Conservation (phyloP, 2,797 vertebrate genomes). For the Salarias fasciatus region DNA sequence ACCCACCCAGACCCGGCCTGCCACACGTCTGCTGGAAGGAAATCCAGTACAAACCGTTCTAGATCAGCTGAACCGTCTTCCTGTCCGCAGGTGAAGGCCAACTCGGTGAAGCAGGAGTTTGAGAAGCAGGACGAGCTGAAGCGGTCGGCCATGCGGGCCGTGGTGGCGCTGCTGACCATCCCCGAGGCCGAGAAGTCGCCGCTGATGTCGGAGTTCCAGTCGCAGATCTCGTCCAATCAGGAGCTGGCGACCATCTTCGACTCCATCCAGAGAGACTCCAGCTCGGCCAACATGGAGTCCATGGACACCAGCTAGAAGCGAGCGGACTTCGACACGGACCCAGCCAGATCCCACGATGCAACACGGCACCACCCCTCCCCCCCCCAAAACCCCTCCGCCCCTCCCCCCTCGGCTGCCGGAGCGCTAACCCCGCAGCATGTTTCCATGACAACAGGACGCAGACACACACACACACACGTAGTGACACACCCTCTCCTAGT, state of each 20-base stretch:
- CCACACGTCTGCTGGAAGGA: too few relatives aligned
- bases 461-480: slow-evolving; percentile 41
- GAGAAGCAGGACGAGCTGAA: slow-evolving; percentile 99
- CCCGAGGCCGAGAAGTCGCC: slow-evolving; percentile 98
- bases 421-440: slow-evolving; percentile 71
- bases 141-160: slow-evolving; percentile 96
- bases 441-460: slow-evolving; percentile 70
- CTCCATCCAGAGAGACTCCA: slow-evolving; percentile 99
- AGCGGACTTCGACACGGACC: slow-evolving; percentile 57
- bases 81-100: slow-evolving; percentile 93
- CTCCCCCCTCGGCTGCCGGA: slow-evolving; percentile 65
- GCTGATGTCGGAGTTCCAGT: slow-evolving; percentile 98
- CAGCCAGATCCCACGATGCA: slow-evolving; percentile 58
- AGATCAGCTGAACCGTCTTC: too few relatives aligned
- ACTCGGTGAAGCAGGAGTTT: slow-evolving; percentile 99
- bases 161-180: slow-evolving; percentile 96
- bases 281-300: slow-evolving; percentile 97
- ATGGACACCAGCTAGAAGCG: slow-evolving; percentile 96
- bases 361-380: slow-evolving; percentile 56
- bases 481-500: slow-evolving; percentile 71
- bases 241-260: slow-evolving; percentile 99
- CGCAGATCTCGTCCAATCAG: slow-evolving; percentile 98
- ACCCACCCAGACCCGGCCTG: too few relatives aligned
- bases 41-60: too few relatives aligned
- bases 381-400: too few relatives aligned